phyloP scores from a whole-genome alignment of 2,113 vertebrate genomes.

The Notechis scutatus region DNA sequence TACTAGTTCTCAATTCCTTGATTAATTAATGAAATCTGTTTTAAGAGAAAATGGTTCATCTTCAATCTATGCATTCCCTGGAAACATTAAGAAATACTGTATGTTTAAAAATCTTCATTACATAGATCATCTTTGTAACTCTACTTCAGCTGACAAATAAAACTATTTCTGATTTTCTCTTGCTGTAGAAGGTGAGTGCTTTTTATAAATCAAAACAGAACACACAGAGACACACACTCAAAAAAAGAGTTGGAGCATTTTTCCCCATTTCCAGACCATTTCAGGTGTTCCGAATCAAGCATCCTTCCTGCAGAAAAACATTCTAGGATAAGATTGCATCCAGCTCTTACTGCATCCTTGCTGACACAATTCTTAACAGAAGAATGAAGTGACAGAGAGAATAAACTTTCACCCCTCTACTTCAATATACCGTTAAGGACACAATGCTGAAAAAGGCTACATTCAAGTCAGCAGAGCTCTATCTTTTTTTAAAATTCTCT shows the following conservation, averaged over 20 bases:
- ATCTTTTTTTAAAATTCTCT: neutral
- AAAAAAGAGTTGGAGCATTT: neutral
- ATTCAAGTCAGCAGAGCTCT: conserved; percentile 1
- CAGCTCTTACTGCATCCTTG: neutral
- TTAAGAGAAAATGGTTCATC: neutral
- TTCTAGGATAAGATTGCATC: neutral
- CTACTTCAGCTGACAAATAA: neutral
- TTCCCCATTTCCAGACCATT: neutral
- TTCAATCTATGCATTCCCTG: neutral
- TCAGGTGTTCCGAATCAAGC: neutral
- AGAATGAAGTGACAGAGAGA: neutral
- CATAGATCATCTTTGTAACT: neutral
- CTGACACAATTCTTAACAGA: neutral
- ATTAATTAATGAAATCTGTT: neutral
- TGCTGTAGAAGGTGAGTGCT: neutral
- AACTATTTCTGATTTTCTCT: neutral
- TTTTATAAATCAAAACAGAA: neutral
- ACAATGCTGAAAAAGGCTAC: conserved; percentile 4
- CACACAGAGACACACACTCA: neutral
- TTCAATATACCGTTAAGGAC: neutral
- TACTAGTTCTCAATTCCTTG: neutral
- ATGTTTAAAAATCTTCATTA: neutral
- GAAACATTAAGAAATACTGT: neutral
- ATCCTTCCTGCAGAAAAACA: neutral
- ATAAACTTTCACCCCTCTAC: conserved; percentile 14